A percentile compares a stretch with the other conserved stretches of the same genome.
phyloP scores from a whole-genome alignment of 2,797 vertebrate species.

The Etheostoma perlongum region DNA sequence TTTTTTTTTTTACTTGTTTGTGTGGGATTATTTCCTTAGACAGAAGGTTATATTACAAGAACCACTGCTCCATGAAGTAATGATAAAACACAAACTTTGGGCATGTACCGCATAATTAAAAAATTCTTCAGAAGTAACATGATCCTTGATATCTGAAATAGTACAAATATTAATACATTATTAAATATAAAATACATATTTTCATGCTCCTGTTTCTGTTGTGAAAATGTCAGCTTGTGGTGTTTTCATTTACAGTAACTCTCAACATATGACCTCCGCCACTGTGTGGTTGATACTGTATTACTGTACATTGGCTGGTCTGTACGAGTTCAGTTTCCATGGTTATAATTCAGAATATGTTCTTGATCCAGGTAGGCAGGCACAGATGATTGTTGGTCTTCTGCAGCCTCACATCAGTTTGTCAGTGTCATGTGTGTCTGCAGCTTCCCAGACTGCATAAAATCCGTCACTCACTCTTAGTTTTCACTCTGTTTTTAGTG shows the following conservation, averaged over 20 bases:
- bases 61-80: too few relatives aligned
- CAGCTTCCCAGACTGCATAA: background rate
- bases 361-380: slow-evolving; percentile 17
- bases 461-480: slow-evolving; percentile 2
- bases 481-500: slow-evolving; percentile 12
- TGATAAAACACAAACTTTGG: too few relatives aligned
- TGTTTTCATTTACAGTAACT: background rate
- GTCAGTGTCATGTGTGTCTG: background rate
- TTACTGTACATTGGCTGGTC: slow-evolving; percentile 12
- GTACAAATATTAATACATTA: too few relatives aligned
- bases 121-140: too few relatives aligned
- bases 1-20: too few relatives aligned
- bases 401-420: background rate
- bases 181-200: too few relatives aligned
- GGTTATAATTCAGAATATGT: slow-evolving; percentile 30
- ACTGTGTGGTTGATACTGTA: background rate
- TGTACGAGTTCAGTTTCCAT: slow-evolving; percentile 51
- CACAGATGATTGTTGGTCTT: background rate
- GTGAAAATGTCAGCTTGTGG: background rate
- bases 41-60: too few relatives aligned
- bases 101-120: too few relatives aligned
- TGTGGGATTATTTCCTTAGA: too few relatives aligned
- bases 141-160: too few relatives aligned
- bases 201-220: background rate
- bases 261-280: background rate